Base-by-base conservation (phyloP, 2,888 invertebrate species). In the Archips xylosteana region DNA sequence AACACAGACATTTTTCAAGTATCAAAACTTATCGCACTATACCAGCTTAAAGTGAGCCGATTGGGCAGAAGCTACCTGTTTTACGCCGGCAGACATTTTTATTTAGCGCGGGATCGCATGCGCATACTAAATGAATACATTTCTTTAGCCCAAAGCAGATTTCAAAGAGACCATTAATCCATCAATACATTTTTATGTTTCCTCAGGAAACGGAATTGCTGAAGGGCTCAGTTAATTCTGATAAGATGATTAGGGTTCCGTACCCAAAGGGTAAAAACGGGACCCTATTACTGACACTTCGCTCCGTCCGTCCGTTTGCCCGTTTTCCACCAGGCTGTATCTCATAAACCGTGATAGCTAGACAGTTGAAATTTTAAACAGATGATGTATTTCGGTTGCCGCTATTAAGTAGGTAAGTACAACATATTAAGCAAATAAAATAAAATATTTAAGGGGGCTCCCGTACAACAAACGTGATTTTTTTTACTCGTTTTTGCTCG, bases 71-170 rank as follows among this genome's bases (percentile, higher is more conserved):
- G 92, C 93, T 93, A 90, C 93, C 93, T 90, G 93, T 92, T 85
- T 93, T 94, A 93, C 92, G 92, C 92, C 92, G 12, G 34, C 62
- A 82, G 78, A 83, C 89, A 89, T 88, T 87, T 87, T 91, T 89
- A 84, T 89, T 87, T 85, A 87, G 85, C 84, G 78, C 78, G 80
- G 76, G 77, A 81, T 82, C 83, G 87, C 88, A 88, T 89, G 87
- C 82, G 81, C 79, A 57, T 57, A 57, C 32, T 32, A 32, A 57
- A 57, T 32, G 57, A 57, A 32, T 32, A 57, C 32, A 85, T 78
- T 81, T 83, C 78, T 80, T 80, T 81, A 85, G 82, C 80, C 70
- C 75, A 71, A 71, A 71, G 74, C 65, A 57, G 73, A 76, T 76
- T 75, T 74, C 73, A 76, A 71, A 54, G 51, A 49, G 6, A 23